Base-by-base conservation (phyloP, 1,140 invertebrate genomes). In the Charaxes varanes region DNA sequence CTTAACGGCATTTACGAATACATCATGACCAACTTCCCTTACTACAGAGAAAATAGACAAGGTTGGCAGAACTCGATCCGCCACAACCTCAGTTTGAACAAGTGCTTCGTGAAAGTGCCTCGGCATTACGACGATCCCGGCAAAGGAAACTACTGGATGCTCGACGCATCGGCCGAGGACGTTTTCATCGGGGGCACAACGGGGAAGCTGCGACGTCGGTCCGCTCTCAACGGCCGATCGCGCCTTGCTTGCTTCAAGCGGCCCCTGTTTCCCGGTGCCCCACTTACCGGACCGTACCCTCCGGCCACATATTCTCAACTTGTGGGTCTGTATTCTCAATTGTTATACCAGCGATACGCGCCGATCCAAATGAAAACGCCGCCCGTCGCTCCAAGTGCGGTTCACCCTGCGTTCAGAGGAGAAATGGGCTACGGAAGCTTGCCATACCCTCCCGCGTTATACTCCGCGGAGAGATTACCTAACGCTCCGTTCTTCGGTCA, bases 31-130 rank as follows among this genome's bases (percentile, higher is more conserved):
- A 96, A 98, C 73, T 99, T 98, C 77, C 98, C 98, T 0, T 99
- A 98, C 76, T 99, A 99, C 80, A 88, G 93, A 10, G 96, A 98
- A 65, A 99, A 99, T 85, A 97, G 97, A 49, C 97, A 98, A 73
- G 97, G 97, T 7, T 99, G 98, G 98, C 98, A 99, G 71, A 99
- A 99, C 73, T 98, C 96, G 0, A 99, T 99, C 57, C 86, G 98
- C 1, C 98, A 99, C 84, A 99, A 99, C 79, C 86, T 99, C 0
- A 96, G 93, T 49, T 85, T 99, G 47, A 99, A 99, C 85, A 99
- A 99, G 86, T 99, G 97, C 66, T 99, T 99, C 72, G 94, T 99
- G 26, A 99, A 99, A 86, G 95, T 98, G 14, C 94, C 96, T 0
- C 86, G 95, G 0, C 94, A 97, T 60, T 97, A 97, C 72, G 95